Evolutionary conservation across 2,888 invertebrate genomes (phyloP), one percentile per base, ranked within the genome.

Genomic region (Lutraria lutraria): DNA sequence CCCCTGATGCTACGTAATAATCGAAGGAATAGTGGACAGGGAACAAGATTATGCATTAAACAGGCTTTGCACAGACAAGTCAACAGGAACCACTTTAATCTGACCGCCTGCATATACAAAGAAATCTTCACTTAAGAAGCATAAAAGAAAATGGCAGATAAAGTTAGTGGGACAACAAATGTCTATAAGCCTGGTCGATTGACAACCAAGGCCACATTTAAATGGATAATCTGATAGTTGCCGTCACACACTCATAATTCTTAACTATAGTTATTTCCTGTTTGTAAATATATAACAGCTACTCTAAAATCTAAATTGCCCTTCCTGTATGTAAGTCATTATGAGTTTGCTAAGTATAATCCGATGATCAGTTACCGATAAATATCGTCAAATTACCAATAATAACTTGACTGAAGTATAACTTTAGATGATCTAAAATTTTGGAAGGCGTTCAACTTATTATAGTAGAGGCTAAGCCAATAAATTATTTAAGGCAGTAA

Each of bases 401-500:
- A 76, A 76, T 76, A 76, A 34, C 76, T 76, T 76, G 15, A 34
- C 76, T 76, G 76, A 76, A 31, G 6, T 34, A 4, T 31, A 76
- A 34, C 29, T 31, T 31, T 31, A 25, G 31, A 13, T n/a, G 0
- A 31, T 31, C 29, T 76, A 34, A 76, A 31, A 76, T 76, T 31
- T 76, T 76, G 76, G 76, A 76, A 34, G 34, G 34, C 19, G 19
- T 31, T 76, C 76, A 76, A 76, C 3, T n/a, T 68, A 25, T 68
- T n/a, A n/a, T 25, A 25, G 0, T n/a, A 68, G 0, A 68, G 63
- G 63, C 63, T 25, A 25, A 68, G 25, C 63, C 21, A 68, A 68
- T 68, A 13, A 25, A 68, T 68, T 68, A 68, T 68, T 0, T 25
- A 68, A 10, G n/a, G 56, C 56, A 56, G 2, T 12, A 56, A 1